Percentiles rank a stretch among this genome's conserved stretches.
These are phyloP conservation scores for Phalera bucephala DNA, from an alignment of 2,888 invertebrate genomes.

Conservation along the genomic window DNA sequence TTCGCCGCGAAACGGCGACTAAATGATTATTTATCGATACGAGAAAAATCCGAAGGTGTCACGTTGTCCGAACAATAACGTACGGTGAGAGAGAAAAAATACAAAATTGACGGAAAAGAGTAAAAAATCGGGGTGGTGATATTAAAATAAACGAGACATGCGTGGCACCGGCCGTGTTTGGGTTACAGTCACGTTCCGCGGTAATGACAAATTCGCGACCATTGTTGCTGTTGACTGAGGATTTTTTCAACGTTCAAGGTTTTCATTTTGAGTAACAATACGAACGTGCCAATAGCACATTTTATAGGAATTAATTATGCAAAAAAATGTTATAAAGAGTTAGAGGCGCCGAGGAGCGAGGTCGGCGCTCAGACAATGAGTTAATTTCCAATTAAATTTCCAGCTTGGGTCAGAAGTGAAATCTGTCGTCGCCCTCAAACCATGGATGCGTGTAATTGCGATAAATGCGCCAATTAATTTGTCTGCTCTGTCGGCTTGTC, in stretches of 20 bases:
- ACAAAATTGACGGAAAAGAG: constrained; percentile 55
- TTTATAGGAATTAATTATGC: constrained; percentile 67
- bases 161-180: constrained; percentile 55
- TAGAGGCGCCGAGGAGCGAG: constrained; percentile 39
- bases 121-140: constrained; percentile 71
- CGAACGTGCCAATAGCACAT: constrained; percentile 70
- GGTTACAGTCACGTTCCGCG: constrained; percentile 68
- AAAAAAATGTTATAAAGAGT: constrained; percentile 47
- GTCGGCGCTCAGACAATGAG: constrained; percentile 49
- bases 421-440: constrained; percentile 68
- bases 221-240: constrained; percentile 65
- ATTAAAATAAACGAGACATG: constrained; percentile 69
- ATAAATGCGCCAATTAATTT: constrained; percentile 67
- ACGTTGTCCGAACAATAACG: constrained; percentile 60
- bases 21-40: constrained; percentile 35
- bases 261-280: constrained; percentile 65
- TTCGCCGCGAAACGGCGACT: constrained; percentile 29
- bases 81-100: constrained; percentile 34
- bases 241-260: constrained; percentile 70
- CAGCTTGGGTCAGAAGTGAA: constrained; percentile 73
- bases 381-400: constrained; percentile 65
- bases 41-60: constrained; percentile 55
- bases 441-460: constrained; percentile 79
- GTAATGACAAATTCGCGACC: constrained; percentile 75
- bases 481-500: background rate